These are phyloP conservation scores for Hoplias malabaricus DNA, from an alignment of 2,113 vertebrate species.

Conservation along the genomic window DNA sequence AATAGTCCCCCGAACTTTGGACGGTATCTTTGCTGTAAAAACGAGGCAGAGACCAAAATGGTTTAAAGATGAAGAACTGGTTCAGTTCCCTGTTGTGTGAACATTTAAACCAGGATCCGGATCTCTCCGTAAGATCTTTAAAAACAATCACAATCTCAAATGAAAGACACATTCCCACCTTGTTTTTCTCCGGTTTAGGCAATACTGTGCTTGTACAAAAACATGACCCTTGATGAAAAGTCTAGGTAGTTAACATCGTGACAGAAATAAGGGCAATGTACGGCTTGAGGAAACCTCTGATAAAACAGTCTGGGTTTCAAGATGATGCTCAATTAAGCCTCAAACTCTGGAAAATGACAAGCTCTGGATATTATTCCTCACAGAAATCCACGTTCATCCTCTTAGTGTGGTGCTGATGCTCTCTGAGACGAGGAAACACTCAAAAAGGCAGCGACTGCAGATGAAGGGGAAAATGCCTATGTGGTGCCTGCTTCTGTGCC, in stretches of 20 bases:
- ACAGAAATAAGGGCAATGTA: neutral
- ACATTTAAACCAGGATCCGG: neutral
- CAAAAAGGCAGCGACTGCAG: conserved; percentile 1
- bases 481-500: neutral
- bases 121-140: neutral
- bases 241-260: neutral
- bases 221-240: conserved; percentile 8
- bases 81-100: conserved; percentile 7
- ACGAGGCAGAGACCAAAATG: conserved; percentile 2
- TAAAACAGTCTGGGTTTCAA: neutral
- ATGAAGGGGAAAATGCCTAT: neutral
- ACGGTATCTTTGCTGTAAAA: conserved; percentile 15
- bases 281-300: neutral
- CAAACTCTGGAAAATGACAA: too few species aligned
- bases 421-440: neutral
- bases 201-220: conserved; percentile 1
- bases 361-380: neutral
- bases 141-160: conserved; percentile 13
- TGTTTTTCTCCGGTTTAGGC: conserved; percentile 7
- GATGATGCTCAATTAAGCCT: neutral
- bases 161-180: conserved; percentile 20
- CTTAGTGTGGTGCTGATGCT: neutral
- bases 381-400: neutral
- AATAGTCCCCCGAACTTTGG: neutral
- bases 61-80: neutral